phyloP scores from a whole-genome alignment of 2,113 vertebrate genomes.

The Geococcyx californianus region DNA sequence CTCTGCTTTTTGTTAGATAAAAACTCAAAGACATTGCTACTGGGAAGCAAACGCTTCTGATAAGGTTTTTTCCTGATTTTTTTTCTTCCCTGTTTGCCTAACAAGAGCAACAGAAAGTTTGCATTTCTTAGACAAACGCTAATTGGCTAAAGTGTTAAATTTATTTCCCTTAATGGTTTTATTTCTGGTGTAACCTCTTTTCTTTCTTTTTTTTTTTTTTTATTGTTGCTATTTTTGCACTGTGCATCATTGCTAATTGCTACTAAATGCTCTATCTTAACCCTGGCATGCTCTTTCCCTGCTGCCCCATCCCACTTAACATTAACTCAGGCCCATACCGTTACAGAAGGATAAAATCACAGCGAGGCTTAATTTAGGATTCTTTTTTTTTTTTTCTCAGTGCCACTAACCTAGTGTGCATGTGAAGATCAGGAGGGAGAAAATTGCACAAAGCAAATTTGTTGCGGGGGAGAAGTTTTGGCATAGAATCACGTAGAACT shows the following conservation, averaged over 20 bases:
- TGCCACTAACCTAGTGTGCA: background rate
- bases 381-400: background rate
- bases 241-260: slow-evolving; percentile 69
- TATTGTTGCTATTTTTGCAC: slow-evolving; percentile 54
- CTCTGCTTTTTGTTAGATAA: slow-evolving; percentile 43
- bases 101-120: slow-evolving; percentile 9
- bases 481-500: background rate
- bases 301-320: slow-evolving; percentile 55
- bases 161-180: slow-evolving; percentile 54
- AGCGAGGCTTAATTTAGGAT: slow-evolving; percentile 10
- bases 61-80: background rate
- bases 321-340: slow-evolving; percentile 43
- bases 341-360: slow-evolving; percentile 51
- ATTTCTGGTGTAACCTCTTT: slow-evolving; percentile 41
- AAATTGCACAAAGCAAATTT: background rate
- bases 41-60: slow-evolving; percentile 45
- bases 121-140: slow-evolving; percentile 51
- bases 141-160: slow-evolving; percentile 62
- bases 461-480: background rate
- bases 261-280: slow-evolving; percentile 51
- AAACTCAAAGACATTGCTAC: background rate
- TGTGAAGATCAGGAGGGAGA: background rate
- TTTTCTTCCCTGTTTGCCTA: background rate
- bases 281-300: slow-evolving; percentile 34
- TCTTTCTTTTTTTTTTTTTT: background rate